These are phyloP conservation scores for Homalodisca vitripennis DNA, from an alignment of 1,140 invertebrate genomes.

Conservation along the genomic window DNA sequence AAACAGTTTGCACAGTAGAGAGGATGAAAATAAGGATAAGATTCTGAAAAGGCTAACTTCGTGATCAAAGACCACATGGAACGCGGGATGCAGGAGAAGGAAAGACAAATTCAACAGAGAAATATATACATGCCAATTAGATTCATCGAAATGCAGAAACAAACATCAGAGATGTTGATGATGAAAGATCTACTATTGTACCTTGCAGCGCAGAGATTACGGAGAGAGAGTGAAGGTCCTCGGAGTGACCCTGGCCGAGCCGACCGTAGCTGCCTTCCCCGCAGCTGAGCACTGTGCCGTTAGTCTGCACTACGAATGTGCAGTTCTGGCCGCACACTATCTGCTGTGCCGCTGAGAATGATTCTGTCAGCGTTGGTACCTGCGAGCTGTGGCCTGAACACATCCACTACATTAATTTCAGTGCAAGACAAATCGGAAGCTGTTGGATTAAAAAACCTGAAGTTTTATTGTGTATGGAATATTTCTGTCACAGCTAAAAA, in stretches of 20 bases:
- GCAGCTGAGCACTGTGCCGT: conserved; percentile 57
- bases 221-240: conserved; percentile 59
- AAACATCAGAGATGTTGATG: no score
- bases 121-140: no score
- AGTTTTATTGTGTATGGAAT: no score
- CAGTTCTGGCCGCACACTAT: conserved; percentile 65
- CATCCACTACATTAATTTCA: neutral
- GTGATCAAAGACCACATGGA: no score
- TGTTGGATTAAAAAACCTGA: neutral
- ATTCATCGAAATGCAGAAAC: no score
- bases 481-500: no score
- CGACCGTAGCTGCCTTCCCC: conserved; percentile 60
- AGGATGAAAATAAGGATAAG: no score
- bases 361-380: conserved; percentile 49
- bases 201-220: conserved; percentile 65
- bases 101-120: no score
- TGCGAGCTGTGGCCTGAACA: conserved; percentile 46
- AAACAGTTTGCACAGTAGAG: no score
- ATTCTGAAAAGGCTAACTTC: no score
- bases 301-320: conserved; percentile 59
- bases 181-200: no score
- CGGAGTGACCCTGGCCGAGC: conserved; percentile 60
- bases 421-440: neutral
- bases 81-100: no score
- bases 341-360: conserved; percentile 55